A percentile compares a stretch with the other conserved stretches of the same genome.
These are phyloP conservation scores for Chouioia cunea DNA, from an alignment of 2,888 invertebrate species.

Conservation along the genomic window DNA sequence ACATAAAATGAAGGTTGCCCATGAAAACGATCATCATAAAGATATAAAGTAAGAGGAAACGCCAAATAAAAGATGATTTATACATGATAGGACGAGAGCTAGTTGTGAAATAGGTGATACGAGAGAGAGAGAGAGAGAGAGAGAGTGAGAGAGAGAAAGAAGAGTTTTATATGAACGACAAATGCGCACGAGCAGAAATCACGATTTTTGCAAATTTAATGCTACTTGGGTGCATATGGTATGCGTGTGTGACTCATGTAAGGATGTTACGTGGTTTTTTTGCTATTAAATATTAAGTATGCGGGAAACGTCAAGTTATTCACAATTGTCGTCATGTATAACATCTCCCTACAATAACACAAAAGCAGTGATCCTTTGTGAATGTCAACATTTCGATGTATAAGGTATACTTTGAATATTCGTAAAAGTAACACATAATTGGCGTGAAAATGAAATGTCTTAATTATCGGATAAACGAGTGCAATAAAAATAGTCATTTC, in stretches of 20 bases:
- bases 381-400: no score
- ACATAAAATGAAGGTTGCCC: slow-evolving; percentile 34
- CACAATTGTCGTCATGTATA: no score
- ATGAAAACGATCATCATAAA: slow-evolving; percentile 46
- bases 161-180: background rate
- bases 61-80: slow-evolving; percentile 46
- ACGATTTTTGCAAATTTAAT: slow-evolving; percentile 32
- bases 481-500: background rate
- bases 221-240: background rate
- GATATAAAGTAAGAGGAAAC: slow-evolving; percentile 42
- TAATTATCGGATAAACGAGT: slow-evolving; percentile 9
- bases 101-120: slow-evolving; percentile 20
- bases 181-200: slow-evolving; percentile 31
- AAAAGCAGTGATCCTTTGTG: no score
- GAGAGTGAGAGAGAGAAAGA: background rate
- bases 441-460: no score
- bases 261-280: background rate
- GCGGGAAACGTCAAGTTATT: no score
- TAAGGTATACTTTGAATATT: no score
- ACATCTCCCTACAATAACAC: no score
- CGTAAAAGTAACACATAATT: no score
- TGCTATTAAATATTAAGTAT: no score
- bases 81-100: slow-evolving; percentile 38
- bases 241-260: slow-evolving; percentile 25
- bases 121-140: background rate